Percentiles rank a stretch among this genome's conserved stretches.
Conservation (phyloP, 2,888 invertebrate species). For the Osmoderma eremita region DNA sequence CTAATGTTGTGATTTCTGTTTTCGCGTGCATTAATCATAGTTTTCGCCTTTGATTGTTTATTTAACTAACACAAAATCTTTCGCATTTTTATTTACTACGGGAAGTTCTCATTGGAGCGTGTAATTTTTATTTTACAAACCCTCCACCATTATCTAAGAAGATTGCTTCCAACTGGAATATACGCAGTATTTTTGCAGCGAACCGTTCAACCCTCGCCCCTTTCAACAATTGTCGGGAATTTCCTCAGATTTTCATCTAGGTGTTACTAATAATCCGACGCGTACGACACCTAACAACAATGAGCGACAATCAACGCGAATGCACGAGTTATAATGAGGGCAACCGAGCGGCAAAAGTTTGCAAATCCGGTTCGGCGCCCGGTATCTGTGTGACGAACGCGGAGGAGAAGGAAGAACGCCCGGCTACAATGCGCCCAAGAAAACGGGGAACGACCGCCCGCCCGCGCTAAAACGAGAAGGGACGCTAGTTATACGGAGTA, state of each 20-base stretch:
- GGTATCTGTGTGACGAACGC: not conserved
- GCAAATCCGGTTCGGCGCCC: constrained; percentile 47
- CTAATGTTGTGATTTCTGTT: too few relatives aligned
- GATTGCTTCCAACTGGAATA: too few relatives aligned
- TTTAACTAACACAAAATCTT: too few relatives aligned
- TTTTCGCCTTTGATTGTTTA: too few relatives aligned
- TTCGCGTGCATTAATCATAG: too few relatives aligned
- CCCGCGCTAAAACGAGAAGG: too few relatives aligned
- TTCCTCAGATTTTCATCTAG: constrained; percentile 43
- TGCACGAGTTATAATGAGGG: constrained; percentile 51
- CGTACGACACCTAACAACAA: constrained; percentile 52
- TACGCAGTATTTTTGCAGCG: too few relatives aligned
- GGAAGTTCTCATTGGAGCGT: too few relatives aligned
- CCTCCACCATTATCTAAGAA: too few relatives aligned
- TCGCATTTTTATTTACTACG: too few relatives aligned
- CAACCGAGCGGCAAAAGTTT: constrained; percentile 53
- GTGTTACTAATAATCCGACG: constrained; percentile 17
- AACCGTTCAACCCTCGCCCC: constrained; percentile 35
- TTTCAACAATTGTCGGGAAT: constrained; percentile 55
- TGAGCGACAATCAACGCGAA: constrained; percentile 58
- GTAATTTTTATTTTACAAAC: too few relatives aligned
- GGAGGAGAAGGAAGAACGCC: constrained; percentile 4
- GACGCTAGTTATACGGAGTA: not conserved
- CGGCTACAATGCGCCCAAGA: not conserved
- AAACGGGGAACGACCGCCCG: too few relatives aligned